Evolutionary conservation across 30 jellyfish, hydroid and myxozoan species (phyloP).

Genomic region (Catostylus mosaicus): DNA sequence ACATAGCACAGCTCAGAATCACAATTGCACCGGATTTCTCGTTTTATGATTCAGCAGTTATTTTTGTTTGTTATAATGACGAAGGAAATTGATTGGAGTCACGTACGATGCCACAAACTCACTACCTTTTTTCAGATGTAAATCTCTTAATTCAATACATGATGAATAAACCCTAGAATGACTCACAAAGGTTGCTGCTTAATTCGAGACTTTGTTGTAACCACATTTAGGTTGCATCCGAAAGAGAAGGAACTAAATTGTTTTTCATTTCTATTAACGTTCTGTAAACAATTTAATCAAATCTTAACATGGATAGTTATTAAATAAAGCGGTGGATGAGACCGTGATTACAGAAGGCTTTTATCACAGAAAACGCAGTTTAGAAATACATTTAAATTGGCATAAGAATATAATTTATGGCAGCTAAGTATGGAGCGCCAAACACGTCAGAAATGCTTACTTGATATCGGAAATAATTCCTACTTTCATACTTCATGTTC

Average conservation of each 20-base stretch:
- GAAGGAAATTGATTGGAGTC: not conserved
- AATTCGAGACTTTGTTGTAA: not conserved
- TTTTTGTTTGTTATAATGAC: not conserved
- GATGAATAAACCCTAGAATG: not conserved
- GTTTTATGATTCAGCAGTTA: not conserved
- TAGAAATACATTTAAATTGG: too few relatives aligned
- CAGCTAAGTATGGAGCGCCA: too few relatives aligned
- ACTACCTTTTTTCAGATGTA: not conserved
- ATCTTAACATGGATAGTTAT: not conserved
- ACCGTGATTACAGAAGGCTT: too few relatives aligned
- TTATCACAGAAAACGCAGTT: too few relatives aligned
- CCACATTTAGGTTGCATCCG: slow-evolving; percentile 2
- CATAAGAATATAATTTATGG: too few relatives aligned
- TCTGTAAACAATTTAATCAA: not conserved
- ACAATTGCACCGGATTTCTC: not conserved
- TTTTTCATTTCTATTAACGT: not conserved
- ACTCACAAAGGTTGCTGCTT: not conserved
- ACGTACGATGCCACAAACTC: not conserved
- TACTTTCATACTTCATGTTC: too few relatives aligned
- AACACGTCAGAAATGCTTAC: too few relatives aligned
- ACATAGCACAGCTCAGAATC: too few relatives aligned
- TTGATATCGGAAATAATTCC: too few relatives aligned
- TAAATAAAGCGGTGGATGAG: too few relatives aligned
- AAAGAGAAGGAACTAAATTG: not conserved
- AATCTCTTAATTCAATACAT: not conserved